Conservation (phyloP, 2,888 invertebrate species). For the Dynastes maya region DNA sequence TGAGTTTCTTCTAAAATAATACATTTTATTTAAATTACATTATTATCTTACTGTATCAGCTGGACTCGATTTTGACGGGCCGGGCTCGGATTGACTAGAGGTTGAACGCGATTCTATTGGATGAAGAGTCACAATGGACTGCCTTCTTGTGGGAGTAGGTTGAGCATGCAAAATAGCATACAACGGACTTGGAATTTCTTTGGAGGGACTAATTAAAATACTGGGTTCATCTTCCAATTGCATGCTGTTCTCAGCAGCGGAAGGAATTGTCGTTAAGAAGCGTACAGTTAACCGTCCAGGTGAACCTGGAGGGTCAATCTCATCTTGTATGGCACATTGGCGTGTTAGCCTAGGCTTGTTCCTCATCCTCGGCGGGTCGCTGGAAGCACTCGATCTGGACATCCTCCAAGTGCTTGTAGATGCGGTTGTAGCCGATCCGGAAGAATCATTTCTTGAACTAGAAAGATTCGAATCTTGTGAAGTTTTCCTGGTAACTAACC, state of each 20-base stretch:
- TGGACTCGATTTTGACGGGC: slow-evolving; percentile 56
- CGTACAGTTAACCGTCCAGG: slow-evolving; percentile 73
- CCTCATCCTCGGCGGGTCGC: slow-evolving; percentile 70
- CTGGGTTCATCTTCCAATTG: slow-evolving; percentile 77
- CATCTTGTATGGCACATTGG: slow-evolving; percentile 86
- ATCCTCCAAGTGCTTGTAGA: slow-evolving; percentile 93
- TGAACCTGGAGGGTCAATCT: slow-evolving; percentile 77
- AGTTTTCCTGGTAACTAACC: slow-evolving; percentile 92
- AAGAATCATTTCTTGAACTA: slow-evolving; percentile 92
- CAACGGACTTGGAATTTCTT: slow-evolving; percentile 66
- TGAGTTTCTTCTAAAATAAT: slow-evolving; percentile 19
- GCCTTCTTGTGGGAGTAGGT: slow-evolving; percentile 62
- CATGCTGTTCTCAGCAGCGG: slow-evolving; percentile 82
- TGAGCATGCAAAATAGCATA: slow-evolving; percentile 68
- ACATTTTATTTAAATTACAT: slow-evolving; percentile 50
- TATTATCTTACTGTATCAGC: slow-evolving; percentile 60
- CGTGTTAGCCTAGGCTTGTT: slow-evolving; percentile 84
- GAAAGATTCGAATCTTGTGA: slow-evolving; percentile 94
- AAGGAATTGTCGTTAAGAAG: slow-evolving; percentile 82
- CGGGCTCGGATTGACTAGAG: slow-evolving; percentile 62
- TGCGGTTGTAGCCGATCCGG: slow-evolving; percentile 90
- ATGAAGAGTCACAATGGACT: slow-evolving; percentile 69
- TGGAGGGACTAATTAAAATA: slow-evolving; percentile 66
- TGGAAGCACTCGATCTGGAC: slow-evolving; percentile 86
- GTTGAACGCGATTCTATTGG: slow-evolving; percentile 63